These are phyloP conservation scores for Phymatocera aterrima DNA, from an alignment of 2,888 invertebrate species.

Conservation along the genomic window DNA sequence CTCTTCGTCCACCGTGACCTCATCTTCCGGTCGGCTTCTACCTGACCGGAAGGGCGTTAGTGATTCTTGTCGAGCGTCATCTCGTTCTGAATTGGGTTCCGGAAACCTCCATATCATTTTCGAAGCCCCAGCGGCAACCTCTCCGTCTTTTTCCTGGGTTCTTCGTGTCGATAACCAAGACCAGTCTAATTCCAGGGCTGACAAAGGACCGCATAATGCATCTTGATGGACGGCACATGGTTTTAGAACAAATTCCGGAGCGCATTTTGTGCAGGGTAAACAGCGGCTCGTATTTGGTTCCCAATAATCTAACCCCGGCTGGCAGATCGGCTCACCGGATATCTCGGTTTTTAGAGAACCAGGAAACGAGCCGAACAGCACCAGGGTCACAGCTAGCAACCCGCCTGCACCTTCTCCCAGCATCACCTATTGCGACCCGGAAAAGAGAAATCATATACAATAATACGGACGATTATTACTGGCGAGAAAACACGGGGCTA, in stretches of 20 bases:
- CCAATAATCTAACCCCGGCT: slow-evolving; percentile 83
- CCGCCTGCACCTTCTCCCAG: slow-evolving; percentile 60
- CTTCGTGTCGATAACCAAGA: slow-evolving; percentile 75
- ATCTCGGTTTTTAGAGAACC: slow-evolving; percentile 59
- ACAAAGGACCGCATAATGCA: slow-evolving; percentile 84
- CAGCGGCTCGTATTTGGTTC: slow-evolving; percentile 81
- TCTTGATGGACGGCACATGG: slow-evolving; percentile 87
- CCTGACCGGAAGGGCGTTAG: slow-evolving; percentile 12
- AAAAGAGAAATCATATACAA: no score
- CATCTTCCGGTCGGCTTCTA: slow-evolving; percentile 40
- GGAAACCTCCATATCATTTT: slow-evolving; percentile 60
- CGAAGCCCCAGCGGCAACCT: slow-evolving; percentile 51
- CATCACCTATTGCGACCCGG: slow-evolving; percentile 67
- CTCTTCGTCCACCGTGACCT: slow-evolving; percentile 26
- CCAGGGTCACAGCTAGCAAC: slow-evolving; percentile 63
- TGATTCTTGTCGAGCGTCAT: slow-evolving; percentile 11
- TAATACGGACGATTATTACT: no score
- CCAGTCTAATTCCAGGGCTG: slow-evolving; percentile 82
- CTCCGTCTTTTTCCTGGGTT: slow-evolving; percentile 67
- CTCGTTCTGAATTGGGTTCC: slow-evolving; percentile 46
- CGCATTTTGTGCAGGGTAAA: slow-evolving; percentile 84
- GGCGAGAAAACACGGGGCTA: no score
- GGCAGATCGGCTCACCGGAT: slow-evolving; percentile 65
- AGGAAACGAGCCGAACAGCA: slow-evolving; percentile 63
- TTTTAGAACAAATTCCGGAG: slow-evolving; percentile 80